A percentile compares a stretch with the other conserved stretches of the same genome.
Conservation (phyloP, 2,797 vertebrate genomes). For the Micromesistius poutassou region DNA sequence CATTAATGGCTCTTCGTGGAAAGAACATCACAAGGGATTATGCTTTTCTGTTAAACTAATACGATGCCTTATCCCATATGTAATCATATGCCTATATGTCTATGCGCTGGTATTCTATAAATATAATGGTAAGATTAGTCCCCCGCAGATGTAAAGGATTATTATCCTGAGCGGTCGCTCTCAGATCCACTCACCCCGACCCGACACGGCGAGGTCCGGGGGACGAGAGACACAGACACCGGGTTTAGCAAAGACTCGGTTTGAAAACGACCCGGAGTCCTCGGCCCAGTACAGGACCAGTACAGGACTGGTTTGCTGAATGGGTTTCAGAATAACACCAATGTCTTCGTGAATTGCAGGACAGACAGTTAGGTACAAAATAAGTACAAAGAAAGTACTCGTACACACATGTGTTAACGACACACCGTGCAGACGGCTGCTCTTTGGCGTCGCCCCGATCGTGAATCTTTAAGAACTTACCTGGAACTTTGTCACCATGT, state of each 20-base stretch:
- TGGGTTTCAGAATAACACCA: not conserved
- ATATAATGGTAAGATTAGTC: conserved; percentile 65
- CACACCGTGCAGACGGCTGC: not conserved
- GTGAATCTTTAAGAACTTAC: conserved; percentile 36
- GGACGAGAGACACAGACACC: not conserved
- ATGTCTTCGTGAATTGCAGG: not conserved
- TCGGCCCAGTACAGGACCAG: not conserved
- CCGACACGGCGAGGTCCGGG: not conserved
- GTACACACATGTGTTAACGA: not conserved
- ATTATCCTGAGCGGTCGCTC: conserved; percentile 58
- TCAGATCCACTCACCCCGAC: not conserved
- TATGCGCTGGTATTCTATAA: conserved; percentile 54
- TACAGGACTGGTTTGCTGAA: not conserved
- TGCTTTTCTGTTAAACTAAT: conserved; percentile 55
- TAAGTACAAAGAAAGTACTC: too few species aligned
- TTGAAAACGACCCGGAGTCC: not conserved
- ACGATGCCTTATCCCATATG: conserved; percentile 58
- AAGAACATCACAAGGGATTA: conserved; percentile 67
- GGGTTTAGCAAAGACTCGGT: not conserved
- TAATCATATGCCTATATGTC: conserved; percentile 62
- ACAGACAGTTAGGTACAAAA: not conserved
- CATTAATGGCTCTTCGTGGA: conserved; percentile 36
- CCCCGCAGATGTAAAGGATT: conserved; percentile 65
- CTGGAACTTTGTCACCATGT: conserved; percentile 52
- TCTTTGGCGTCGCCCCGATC: not conserved